These are phyloP conservation scores for Edolisoma coerulescens DNA, from an alignment of 2,113 vertebrate genomes.

Conservation along the genomic window DNA sequence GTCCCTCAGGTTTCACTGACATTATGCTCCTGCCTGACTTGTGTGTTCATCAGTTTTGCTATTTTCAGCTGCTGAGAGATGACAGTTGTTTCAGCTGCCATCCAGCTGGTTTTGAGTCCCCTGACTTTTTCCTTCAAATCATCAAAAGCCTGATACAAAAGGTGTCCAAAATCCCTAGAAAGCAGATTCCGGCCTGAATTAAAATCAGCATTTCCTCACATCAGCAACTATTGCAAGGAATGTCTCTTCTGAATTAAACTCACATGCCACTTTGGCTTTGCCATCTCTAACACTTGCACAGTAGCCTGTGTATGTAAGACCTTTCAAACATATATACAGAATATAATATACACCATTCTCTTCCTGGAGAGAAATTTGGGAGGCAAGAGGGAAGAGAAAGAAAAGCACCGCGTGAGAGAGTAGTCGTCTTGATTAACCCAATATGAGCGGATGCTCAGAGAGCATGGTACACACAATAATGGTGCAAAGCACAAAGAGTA, in stretches of 20 bases:
- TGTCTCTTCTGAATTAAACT: neutral
- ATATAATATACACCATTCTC: neutral
- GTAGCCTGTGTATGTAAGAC: rapidly evolving
- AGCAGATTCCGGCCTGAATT: neutral
- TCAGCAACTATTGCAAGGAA: neutral
- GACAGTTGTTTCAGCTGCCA: neutral
- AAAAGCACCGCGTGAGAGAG: neutral
- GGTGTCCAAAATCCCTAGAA: neutral
- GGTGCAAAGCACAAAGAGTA: neutral
- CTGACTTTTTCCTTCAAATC: neutral
- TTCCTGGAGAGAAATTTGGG: neutral
- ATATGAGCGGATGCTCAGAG: neutral
- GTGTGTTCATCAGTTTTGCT: neutral
- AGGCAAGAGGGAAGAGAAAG: neutral
- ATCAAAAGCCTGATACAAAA: neutral
- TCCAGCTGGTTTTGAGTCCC: neutral
- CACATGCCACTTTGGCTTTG: neutral
- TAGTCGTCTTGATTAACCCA: neutral
- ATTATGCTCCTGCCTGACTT: neutral
- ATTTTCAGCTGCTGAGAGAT: neutral
- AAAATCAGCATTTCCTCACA: neutral
- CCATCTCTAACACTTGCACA: neutral
- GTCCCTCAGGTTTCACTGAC: neutral
- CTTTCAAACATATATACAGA: neutral
- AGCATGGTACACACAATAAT: neutral